Evolutionary conservation across 2,797 vertebrate genomes (phyloP), one percentile per base, ranked within the genome.

Genomic region (Taeniopygia guttata): DNA sequence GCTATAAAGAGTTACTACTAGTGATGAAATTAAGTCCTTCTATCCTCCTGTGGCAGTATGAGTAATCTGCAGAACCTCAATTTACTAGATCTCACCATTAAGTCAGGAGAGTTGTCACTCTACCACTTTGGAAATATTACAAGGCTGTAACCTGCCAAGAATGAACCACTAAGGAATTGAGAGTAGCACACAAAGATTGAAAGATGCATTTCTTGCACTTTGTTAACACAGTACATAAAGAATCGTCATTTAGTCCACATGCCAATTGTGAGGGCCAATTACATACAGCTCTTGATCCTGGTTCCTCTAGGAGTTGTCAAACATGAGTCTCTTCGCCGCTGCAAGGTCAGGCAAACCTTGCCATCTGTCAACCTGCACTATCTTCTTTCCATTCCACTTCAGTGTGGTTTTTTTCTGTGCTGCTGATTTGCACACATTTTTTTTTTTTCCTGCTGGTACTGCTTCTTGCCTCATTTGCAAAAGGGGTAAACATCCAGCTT

Each of bases 221-320:
- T 5, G 6, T 55, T 60, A 92, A 75, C 51, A 42, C 38, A 72
- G n/a, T 5, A 18, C 43, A 68, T 42, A 80, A 87, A 72, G 25
- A 18, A 27, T 72, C 0, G 0, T 51, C 8, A 0, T 58, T 82
- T 42, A 79, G n/a, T 29, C 38, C 36, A 32, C 20, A 20, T 11
- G 32, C 15, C 54, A 73, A 10, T 3, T 34, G 23, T 40, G 58
- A 7, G 9, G 56, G 55, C 25, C 56, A 91, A 56, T 56, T 59
- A 73, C 10, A 40, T 11, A 15, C 12, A 70, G 34, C 13, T 74
- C 46, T 58, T 77, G 22, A 15, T 66, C 66, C 21, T 32, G 20
- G 10, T 32, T 93, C 62, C 51, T 5, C 20, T 19, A 66, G 77
- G 36, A 88, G 9, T 17, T 87, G 67, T 89, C 55, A 84, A 82